A percentile compares a stretch with the other conserved stretches of the same genome.
Conservation (phyloP, 2,888 invertebrate species). For the Drosophila rubida region DNA sequence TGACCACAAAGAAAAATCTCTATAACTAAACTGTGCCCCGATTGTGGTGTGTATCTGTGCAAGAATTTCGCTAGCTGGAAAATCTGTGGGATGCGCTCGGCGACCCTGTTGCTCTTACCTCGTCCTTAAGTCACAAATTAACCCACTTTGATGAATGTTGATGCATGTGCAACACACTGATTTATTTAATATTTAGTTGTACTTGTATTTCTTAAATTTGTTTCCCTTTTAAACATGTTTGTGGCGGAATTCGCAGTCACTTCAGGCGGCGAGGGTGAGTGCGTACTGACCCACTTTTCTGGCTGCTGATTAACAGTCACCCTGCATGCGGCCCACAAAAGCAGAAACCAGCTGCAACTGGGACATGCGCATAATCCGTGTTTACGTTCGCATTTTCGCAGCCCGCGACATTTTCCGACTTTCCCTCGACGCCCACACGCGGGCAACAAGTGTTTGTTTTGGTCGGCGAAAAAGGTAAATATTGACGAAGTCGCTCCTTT, state of each 20-base stretch:
- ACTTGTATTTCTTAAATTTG: neutral
- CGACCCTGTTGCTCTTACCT: neutral
- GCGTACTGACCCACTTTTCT: slow-evolving; percentile 63
- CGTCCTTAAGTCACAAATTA: neutral
- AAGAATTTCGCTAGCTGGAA: slow-evolving; percentile 29
- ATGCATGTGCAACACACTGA: no score
- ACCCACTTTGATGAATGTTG: neutral
- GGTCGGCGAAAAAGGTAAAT: slow-evolving; percentile 54
- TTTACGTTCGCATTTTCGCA: slow-evolving; percentile 51
- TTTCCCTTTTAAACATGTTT: neutral
- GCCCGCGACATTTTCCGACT: slow-evolving; percentile 36
- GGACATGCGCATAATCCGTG: slow-evolving; percentile 69
- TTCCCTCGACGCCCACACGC: neutral
- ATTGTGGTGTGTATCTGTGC: slow-evolving; percentile 67
- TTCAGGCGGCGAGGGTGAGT: slow-evolving; percentile 26
- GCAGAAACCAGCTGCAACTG: slow-evolving; percentile 59
- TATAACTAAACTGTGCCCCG: slow-evolving; percentile 72
- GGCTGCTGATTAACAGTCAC: slow-evolving; percentile 52
- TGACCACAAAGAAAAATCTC: slow-evolving; percentile 79
- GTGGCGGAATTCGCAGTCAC: slow-evolving; percentile 14
- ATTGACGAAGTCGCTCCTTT: slow-evolving; percentile 42
- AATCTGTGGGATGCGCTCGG: slow-evolving; percentile 30
- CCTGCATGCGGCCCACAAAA: slow-evolving; percentile 29
- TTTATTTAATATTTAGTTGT: neutral
- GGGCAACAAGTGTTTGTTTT: slow-evolving; percentile 78